Evolutionary conservation across 2,113 vertebrate genomes (phyloP).

Genomic region (Sialia sialis): DNA sequence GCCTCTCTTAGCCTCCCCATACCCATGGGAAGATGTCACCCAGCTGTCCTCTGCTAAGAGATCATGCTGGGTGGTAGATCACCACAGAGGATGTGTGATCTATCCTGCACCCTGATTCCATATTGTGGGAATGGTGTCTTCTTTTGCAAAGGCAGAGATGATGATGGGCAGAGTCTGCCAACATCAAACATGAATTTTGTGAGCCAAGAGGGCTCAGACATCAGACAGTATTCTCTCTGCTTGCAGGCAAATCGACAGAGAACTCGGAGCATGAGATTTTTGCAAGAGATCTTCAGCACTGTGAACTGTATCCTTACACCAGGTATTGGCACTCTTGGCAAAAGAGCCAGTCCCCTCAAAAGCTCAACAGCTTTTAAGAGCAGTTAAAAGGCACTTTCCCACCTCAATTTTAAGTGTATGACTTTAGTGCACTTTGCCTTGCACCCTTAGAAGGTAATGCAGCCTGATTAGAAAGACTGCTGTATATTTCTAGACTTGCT

Average conservation of each 20-base stretch:
- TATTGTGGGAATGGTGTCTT: background rate
- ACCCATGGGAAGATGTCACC: rapidly evolving
- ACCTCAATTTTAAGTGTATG: background rate
- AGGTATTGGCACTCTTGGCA: conserved; percentile 27
- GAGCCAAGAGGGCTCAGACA: background rate
- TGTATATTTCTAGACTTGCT: background rate
- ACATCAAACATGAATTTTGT: background rate
- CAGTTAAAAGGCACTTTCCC: background rate
- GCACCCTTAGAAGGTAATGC: background rate
- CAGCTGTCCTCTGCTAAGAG: background rate
- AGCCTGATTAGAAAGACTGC: background rate
- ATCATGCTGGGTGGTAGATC: background rate
- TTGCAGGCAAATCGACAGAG: conserved; percentile 69
- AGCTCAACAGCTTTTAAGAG: background rate
- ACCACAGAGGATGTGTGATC: background rate
- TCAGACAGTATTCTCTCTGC: background rate
- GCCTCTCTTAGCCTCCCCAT: background rate
- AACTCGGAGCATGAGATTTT: conserved; percentile 53
- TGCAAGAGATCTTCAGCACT: conserved; percentile 47
- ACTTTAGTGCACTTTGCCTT: background rate
- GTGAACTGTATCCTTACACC: conserved; percentile 68
- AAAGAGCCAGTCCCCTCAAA: background rate
- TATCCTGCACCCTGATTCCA: background rate
- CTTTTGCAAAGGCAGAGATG: background rate
- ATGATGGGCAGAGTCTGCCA: background rate